Evolutionary conservation across 2,797 vertebrate genomes (phyloP).

Genomic region (Crypturellus tataupa): DNA sequence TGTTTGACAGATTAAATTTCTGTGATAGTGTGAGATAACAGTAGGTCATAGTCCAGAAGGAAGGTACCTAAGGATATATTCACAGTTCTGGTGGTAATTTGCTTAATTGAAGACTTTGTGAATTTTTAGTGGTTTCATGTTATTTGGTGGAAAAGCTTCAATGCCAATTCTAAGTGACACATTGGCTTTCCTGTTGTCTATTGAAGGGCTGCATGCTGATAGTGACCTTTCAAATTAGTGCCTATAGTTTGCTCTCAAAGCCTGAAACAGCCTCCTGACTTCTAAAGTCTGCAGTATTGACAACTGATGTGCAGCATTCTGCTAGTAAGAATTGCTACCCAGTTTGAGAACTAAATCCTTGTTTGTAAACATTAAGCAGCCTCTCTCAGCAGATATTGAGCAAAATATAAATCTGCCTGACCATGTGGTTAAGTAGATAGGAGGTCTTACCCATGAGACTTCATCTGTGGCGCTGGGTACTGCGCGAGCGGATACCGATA

Average conservation of each 20-base stretch:
- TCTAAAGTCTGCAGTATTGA: background rate
- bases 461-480: background rate
- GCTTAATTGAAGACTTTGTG: background rate
- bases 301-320: fast-evolving
- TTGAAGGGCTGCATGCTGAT: background rate
- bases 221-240: background rate
- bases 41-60: constrained; percentile 28
- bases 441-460: background rate
- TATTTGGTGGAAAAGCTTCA: background rate
- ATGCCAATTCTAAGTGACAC: fast-evolving
- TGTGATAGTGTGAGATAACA: background rate
- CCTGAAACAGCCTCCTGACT: background rate
- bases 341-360: background rate
- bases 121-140: background rate
- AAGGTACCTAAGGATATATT: background rate
- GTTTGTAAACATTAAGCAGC: fast-evolving
- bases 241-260: background rate
- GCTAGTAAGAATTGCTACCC: background rate
- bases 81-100: background rate
- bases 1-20: constrained; percentile 27
- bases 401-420: background rate
- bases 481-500: fast-evolving
- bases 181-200: too few species aligned
- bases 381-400: fast-evolving
- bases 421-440: background rate